Evolutionary conservation across 2,113 vertebrate species (phyloP).

Genomic region (Sarotherodon lohbergeri): DNA sequence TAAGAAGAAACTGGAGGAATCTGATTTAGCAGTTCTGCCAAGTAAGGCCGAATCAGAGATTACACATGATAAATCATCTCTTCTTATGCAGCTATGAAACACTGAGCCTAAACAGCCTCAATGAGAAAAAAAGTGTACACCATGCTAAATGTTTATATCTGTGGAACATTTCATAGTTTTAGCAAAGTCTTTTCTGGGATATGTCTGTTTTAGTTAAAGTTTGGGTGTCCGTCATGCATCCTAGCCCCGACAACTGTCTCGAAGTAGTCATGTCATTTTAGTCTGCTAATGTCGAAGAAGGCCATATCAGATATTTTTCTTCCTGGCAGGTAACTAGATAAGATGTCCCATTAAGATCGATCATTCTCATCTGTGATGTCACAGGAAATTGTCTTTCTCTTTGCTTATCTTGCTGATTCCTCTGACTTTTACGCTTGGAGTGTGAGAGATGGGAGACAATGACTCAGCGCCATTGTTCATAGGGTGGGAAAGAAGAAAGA

Average conservation of each 20-base stretch:
- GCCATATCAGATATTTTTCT: background rate
- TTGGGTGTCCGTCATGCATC: background rate
- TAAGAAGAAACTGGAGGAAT: background rate
- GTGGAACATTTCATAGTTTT: background rate
- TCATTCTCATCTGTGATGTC: background rate
- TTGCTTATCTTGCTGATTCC: constrained; percentile 5
- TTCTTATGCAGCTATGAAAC: background rate
- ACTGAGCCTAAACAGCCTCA: background rate
- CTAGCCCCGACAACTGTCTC: too few relatives aligned
- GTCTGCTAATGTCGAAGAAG: fast-evolving
- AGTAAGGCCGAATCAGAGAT: background rate
- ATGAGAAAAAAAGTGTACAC: fast-evolving
- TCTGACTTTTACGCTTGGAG: background rate
- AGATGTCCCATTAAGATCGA: background rate
- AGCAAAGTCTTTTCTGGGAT: fast-evolving
- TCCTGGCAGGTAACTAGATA: background rate
- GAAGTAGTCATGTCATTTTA: background rate
- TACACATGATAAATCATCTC: background rate
- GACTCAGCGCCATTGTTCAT: constrained; percentile 49
- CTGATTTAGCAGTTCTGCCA: background rate
- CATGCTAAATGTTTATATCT: background rate
- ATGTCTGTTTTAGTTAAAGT: background rate
- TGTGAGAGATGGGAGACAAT: constrained; percentile 26
- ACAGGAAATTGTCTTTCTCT: background rate
- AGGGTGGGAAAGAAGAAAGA: constrained; percentile 25